Base-by-base conservation (phyloP, 1,140 invertebrate species). In the Lysiphlebus fabarum region DNA sequence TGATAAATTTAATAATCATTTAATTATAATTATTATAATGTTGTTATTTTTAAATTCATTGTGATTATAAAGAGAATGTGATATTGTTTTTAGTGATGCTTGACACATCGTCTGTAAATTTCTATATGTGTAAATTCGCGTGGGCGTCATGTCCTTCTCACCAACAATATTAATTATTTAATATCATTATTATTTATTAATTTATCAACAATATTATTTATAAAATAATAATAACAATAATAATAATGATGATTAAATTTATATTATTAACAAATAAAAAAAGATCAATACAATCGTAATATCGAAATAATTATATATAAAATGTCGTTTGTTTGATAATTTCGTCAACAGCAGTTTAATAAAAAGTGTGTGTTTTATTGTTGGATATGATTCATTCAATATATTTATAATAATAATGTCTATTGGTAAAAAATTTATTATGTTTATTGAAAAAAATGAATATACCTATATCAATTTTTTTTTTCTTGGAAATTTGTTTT, bases 71-170 rank as follows among this genome's bases (percentile, higher is more conserved):
- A 50, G 43, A 26, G 38, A 59, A 36, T 47, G 36, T 41, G 47
- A 38, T 59, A n/a, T 26, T 26, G 45, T 51, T 50, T 40, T 43
- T 26, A 44, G 53, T 26, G 17, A 48, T 44, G 53, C 60, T 49
- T 57, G 54, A 63, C 58, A 53, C 60, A 55, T 48, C 26, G 42
- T 53, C 43, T n/a, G n/a, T n/a, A 12, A 63, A 56, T 43, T 53
- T 63, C 56, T 62, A 51, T 6, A 9, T 40, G 55, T 63, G 50
- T 53, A 56, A 34, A 41, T 42, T 56, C 41, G 53, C 69, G 73
- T 75, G 71, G 73, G 74, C 72, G 74, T 75, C 64, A 58, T 64
- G 66, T 67, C 65, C 63, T 67, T 68, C 67, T 65, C 63, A 67
- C 59, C 56, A 59, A 65, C 61, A 56, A 54, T 51, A 62, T 34